These are phyloP conservation scores for Agapornis roseicollis DNA, from an alignment of 2,113 vertebrate genomes.

Conservation along the genomic window DNA sequence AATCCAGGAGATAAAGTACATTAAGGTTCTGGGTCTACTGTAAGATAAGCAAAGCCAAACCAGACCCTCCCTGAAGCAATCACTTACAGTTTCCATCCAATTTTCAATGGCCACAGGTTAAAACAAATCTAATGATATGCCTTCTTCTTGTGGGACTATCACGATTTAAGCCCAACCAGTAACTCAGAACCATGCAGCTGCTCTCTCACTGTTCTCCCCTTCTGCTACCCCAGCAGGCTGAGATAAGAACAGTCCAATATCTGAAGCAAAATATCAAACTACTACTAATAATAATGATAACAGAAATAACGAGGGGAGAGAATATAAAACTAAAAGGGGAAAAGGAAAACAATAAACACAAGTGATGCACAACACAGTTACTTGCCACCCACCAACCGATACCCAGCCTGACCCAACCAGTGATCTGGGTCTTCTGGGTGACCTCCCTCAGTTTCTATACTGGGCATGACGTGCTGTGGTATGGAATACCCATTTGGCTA, in stretches of 20 bases:
- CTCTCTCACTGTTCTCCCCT: background rate
- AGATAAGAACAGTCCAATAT: background rate
- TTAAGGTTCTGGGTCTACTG: background rate
- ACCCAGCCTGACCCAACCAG: background rate
- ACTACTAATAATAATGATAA: accelerated
- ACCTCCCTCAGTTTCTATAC: background rate
- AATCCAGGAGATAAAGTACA: background rate
- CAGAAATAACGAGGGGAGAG: background rate
- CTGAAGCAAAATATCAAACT: background rate
- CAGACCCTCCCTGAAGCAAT: background rate
- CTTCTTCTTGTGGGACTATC: background rate
- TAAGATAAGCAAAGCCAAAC: background rate
- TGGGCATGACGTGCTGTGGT: background rate
- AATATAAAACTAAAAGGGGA: background rate
- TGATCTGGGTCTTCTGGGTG: background rate
- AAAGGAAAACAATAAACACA: background rate
- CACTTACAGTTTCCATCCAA: background rate
- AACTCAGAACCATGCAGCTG: background rate
- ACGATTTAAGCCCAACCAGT: background rate
- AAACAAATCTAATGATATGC: background rate
- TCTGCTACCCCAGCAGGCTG: background rate
- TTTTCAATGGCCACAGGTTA: background rate
- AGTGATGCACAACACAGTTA: background rate
- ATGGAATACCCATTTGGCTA: background rate
- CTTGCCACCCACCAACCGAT: background rate